Percentiles rank a stretch among this genome's conserved stretches.
Conservation (phyloP, 2,797 vertebrate genomes). For the Poeciliopsis paucimaculata region DNA sequence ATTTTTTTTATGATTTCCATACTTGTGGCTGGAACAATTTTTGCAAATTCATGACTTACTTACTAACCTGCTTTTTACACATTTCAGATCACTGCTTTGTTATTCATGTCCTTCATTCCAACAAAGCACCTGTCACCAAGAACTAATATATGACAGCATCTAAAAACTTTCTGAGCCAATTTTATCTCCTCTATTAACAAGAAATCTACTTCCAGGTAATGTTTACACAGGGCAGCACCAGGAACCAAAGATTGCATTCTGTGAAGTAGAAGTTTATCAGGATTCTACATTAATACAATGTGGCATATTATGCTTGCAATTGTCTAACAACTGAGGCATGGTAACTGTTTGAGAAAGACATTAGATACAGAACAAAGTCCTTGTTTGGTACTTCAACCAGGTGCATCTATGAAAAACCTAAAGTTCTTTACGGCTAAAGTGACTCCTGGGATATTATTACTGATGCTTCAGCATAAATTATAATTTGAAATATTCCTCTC, state of each 20-base stretch:
- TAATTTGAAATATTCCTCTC: no score
- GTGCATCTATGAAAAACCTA: no score
- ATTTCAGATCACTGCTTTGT: not conserved
- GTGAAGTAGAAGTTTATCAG: not conserved
- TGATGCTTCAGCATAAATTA: no score
- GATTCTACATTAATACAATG: conserved; percentile 6
- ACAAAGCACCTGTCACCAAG: no score
- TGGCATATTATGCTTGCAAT: not conserved
- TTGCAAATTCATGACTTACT: not conserved
- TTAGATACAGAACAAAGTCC: not conserved
- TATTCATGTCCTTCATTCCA: not conserved
- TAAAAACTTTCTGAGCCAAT: not conserved
- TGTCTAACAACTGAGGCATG: no score
- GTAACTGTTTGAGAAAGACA: not conserved
- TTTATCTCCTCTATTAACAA: not conserved
- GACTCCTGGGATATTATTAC: no score
- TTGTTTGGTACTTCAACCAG: not conserved
- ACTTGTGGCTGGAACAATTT: not conserved
- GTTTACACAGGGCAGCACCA: not conserved
- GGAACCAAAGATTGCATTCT: not conserved
- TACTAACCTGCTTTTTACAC: not conserved
- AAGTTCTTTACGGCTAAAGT: no score
- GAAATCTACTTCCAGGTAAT: conserved; percentile 4
- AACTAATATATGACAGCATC: no score
- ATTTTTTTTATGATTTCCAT: not conserved